Evolutionary conservation across 1,140 invertebrate genomes (phyloP), one percentile per base, ranked within the genome.

Genomic region (Bradynema listronoti): DNA sequence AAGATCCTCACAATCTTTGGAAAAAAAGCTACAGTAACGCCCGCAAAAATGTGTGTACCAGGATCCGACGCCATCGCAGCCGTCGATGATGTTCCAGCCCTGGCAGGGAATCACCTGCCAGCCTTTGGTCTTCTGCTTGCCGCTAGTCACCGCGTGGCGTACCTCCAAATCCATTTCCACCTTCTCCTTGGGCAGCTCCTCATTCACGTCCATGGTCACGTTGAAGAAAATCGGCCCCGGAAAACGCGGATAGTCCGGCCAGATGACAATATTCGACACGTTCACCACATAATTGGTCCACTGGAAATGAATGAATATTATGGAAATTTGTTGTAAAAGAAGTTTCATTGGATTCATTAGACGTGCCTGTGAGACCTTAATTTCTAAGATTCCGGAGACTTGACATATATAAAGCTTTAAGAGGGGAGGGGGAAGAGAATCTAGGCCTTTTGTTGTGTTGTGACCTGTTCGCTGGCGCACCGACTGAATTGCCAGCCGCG

Each of bases 71-170:
- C 74, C 74, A 55, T 77, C 74, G 46, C 74, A 77, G 24, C 74
- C 74, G 55, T 77, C 74, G n/a, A 77, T 52, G 51, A 77, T 72
- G 51, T 77, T 77, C 74, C 74, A 77, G 41, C 74, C 74, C 55
- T 78, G 75, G 43, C 75, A 77, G 4, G 75, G 75, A 55, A 77
- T 75, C 22, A 75, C 74, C 54, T 77, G 74, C 74, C 74, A 77
- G 14, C 73, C 74, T 56, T 78, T 77, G 19, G 58, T 58, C 33
- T 72, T 72, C 47, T 72, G 69, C 43, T 77, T 77, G 24, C 75
- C 73, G n/a, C n/a, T n/a, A 30, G 67, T 78, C 3, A 77, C 74
- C 16, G 74, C 75, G 56, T 77, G 74, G 24, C 74, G 70, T n/a
- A 77, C 56, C 50, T 77, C 74, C 43, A 77, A 45, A 47, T 77